Evolutionary conservation across 2,113 vertebrate genomes (phyloP).

Genomic region (Atractosteus spatula): DNA sequence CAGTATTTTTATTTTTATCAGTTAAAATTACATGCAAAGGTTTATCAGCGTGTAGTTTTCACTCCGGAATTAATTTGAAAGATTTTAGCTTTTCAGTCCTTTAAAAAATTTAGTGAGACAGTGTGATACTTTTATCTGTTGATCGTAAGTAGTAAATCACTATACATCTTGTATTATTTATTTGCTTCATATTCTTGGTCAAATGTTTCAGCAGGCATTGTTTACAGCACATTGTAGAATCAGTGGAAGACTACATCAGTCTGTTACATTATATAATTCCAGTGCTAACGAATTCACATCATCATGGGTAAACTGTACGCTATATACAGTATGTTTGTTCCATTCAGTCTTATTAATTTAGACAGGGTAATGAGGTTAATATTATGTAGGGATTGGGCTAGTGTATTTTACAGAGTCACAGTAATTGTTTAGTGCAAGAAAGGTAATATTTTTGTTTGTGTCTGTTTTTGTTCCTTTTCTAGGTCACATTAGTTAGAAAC

Average conservation of each 20-base stretch:
- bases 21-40: neutral
- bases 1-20: constrained; percentile 12
- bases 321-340: neutral
- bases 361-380: too few relatives aligned
- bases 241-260: too few relatives aligned
- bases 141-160: too few relatives aligned
- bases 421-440: neutral
- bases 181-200: too few relatives aligned
- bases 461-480: constrained; percentile 27
- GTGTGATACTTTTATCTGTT: too few relatives aligned
- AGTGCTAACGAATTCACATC: neutral
- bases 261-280: neutral
- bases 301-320: too few relatives aligned
- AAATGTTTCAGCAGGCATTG: too few relatives aligned
- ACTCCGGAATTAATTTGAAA: neutral
- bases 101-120: too few relatives aligned
- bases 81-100: too few relatives aligned
- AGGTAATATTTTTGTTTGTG: neutral
- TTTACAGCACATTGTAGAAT: too few relatives aligned
- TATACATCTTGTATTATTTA: too few relatives aligned
- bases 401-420: neutral
- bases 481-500: constrained; percentile 78
- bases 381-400: neutral
- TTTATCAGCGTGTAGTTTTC: neutral
- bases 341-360: neutral